Evolutionary conservation across 2,797 vertebrate species (phyloP).

Genomic region (Smutsia gigantea): DNA sequence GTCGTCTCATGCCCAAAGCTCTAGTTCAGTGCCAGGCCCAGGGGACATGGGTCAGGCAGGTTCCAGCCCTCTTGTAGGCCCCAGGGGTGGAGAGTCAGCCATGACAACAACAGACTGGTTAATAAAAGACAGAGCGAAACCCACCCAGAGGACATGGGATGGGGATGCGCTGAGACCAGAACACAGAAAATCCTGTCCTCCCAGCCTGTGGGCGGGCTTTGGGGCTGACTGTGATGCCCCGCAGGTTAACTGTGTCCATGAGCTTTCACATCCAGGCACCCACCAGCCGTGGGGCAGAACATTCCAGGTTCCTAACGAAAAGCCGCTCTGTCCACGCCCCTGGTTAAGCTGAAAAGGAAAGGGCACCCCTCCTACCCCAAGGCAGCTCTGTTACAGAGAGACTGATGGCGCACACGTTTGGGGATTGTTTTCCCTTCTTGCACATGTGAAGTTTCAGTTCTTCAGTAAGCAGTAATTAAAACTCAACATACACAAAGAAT

Average conservation of each 20-base stretch:
- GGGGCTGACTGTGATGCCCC: too few species aligned
- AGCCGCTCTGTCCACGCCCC: fast-evolving
- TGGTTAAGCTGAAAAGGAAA: neutral
- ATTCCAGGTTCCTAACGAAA: neutral
- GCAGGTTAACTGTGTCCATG: fast-evolving
- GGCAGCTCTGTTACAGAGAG: neutral
- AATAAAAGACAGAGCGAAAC: neutral
- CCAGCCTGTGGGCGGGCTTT: neutral
- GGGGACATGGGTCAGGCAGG: neutral
- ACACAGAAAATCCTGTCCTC: neutral
- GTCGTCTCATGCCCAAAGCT: neutral
- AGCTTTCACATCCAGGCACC: neutral
- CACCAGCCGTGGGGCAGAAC: neutral
- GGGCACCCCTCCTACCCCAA: neutral
- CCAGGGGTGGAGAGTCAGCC: too few species aligned
- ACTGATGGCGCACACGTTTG: neutral
- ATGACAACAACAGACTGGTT: neutral
- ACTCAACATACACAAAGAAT: constrained; percentile 39
- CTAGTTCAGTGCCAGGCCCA: neutral
- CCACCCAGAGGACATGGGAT: neutral
- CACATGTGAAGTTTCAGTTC: constrained; percentile 49
- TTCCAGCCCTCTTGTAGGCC: neutral
- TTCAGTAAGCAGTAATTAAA: constrained; percentile 72
- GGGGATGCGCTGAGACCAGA: neutral
- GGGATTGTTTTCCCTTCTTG: neutral